Evolutionary conservation across 2,888 invertebrate species (phyloP), one percentile per base, ranked within the genome.

Genomic region (Polyploca ridens): DNA sequence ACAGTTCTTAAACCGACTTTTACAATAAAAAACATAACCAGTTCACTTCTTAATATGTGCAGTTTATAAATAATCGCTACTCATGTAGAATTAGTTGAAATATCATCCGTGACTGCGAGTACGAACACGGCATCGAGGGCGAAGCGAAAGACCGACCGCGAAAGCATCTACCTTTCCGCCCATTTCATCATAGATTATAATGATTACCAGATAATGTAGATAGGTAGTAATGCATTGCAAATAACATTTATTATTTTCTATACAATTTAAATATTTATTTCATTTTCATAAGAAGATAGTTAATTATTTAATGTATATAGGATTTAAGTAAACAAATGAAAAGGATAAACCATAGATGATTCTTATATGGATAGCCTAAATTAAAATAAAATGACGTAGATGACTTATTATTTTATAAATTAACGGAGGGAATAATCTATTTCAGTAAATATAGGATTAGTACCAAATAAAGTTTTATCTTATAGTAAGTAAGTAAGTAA

Each of bases 81-180:
- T 90, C 88, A 90, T 88, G 84, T 83, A 88, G 69, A 86, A 84
- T 85, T 84, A 81, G 75, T 80, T 83, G 74, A 78, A 86, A 80
- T 87, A 90, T 87, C 89, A 90, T 90, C 88, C 86, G 91, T 88
- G 89, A 88, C 85, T 89, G 79, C 89, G 88, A 92, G 91, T 90
- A 93, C 93, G 91, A 88, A 85, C 90, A 88, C 91, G 90, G 90
- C 90, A 85, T 88, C 89, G 88, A 86, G 85, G 85, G 84, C 90
- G 84, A 91, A 89, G 90, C 91, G 81, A 88, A 90, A 90, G 90
- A 90, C 85, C 89, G 85, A 84, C 75, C 86, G 86, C 86, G 84
- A 89, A 88, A 86, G 85, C 87, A 88, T 87, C 82, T 84, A 87
- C 86, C 84, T 90, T 87, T 85, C 86, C 84, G 85, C 77, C 77